Base-by-base conservation (phyloP, 2,888 invertebrate species). In the Luperina testacea region DNA sequence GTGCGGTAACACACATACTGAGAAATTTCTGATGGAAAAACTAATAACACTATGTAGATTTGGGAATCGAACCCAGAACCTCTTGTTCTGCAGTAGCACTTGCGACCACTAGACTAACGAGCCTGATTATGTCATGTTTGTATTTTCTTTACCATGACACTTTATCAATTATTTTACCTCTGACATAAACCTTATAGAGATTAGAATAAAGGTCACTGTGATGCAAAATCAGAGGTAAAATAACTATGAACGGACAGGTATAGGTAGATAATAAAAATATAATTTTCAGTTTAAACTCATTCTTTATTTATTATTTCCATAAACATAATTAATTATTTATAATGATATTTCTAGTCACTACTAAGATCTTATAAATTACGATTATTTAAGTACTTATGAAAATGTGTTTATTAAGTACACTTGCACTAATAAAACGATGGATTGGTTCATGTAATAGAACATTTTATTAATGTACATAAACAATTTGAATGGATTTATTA, bases 281-380 rank as follows among this genome's bases (percentile, higher is more conserved):
- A 0, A 24, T 61, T 78, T 88, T 83, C 79, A 78, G 83, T 85
- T 91, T 91, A 92, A 93, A 93, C 92, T 92, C 92, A 93, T 92
- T 91, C 89, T 95, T 95, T 95, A 95, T 95, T 95, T 93, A 95
- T 94, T 95, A 92, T 93, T 94, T 94, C 91, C 94, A 95, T 94
- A 95, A 94, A 95, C 94, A 94, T 88, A 84, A 89, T 86, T 86
- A 93, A 92, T 93, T 93, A 93, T 92, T 91, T 90, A 85, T 95
- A 95, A 90, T 91, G 90, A 87, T 88, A 85, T 87, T 92, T 92
- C 94, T 95, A 95, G 93, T 94, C 94, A 93, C 92, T 92, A 92
- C 89, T 91, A 90, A 93, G 90, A 94, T 93, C 93, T 94, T 94
- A 95, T 92, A 94, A 92, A 92, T 93, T 93, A 94, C 84, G 92